Evolutionary conservation across 2,797 vertebrate genomes (phyloP).

Genomic region (Cuniculus paca): DNA sequence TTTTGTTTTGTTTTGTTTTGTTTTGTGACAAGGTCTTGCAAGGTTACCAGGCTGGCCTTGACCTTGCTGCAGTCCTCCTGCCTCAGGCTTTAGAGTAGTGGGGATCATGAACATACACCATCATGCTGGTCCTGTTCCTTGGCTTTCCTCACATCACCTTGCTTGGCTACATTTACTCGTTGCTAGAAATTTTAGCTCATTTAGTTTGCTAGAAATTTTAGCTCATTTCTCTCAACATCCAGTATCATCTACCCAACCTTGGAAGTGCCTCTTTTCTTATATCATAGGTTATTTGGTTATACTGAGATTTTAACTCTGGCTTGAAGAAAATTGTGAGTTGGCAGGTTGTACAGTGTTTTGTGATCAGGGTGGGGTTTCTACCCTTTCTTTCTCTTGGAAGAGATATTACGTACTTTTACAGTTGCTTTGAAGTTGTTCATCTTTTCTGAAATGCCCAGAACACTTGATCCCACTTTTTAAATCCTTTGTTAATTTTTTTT

Average conservation of each 20-base stretch:
- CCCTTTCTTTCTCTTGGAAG: not conserved
- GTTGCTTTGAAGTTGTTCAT: not conserved
- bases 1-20: not conserved
- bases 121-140: not conserved
- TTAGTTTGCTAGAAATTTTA: constrained; percentile 3
- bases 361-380: not conserved
- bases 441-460: constrained; percentile 32
- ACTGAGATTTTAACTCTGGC: not conserved
- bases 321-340: constrained; percentile 9
- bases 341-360: not conserved
- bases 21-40: not conserved
- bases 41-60: not conserved
- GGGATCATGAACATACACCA: not conserved
- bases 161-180: not conserved
- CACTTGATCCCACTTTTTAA: not conserved
- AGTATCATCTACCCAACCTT: not conserved
- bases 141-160: not conserved
- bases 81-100: not conserved
- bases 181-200: constrained; percentile 11
- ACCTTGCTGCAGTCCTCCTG: not conserved
- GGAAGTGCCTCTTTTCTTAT: not conserved
- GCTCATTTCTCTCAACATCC: not conserved
- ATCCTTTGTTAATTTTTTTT: constrained; percentile 39
- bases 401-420: not conserved
- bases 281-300: not conserved